Conservation (phyloP, 1,140 invertebrate species). For the Lordiphosa stackelbergi region DNA sequence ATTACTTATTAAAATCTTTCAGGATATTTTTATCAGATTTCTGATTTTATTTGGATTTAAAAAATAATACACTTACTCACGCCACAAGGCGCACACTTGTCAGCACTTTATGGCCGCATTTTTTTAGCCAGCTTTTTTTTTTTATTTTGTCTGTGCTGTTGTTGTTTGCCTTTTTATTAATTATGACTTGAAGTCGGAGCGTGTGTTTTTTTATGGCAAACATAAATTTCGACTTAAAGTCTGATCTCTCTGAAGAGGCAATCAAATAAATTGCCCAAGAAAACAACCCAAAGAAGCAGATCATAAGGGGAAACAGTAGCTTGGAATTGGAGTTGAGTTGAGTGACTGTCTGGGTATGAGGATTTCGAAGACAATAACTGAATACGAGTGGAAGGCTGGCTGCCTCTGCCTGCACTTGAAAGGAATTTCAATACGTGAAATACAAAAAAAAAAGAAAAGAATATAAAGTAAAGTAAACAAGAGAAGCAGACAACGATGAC, state of each 20-base stretch:
- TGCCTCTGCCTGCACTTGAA: slow-evolving; percentile 41
- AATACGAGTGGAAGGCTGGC: slow-evolving; percentile 13
- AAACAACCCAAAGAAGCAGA: slow-evolving; percentile 12
- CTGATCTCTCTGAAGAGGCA: slow-evolving; percentile 54
- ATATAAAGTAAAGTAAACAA: slow-evolving; percentile 28
- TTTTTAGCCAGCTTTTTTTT: slow-evolving; percentile 23
- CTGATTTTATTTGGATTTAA: slow-evolving; percentile 15
- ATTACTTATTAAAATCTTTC: background rate
- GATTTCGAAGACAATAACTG: slow-evolving; percentile 34
- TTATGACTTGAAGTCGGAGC: slow-evolving; percentile 48
- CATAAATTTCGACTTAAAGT: slow-evolving; percentile 70
- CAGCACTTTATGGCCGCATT: slow-evolving; percentile 60
- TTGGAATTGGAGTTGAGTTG: slow-evolving; percentile 8
- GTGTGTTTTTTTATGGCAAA: slow-evolving; percentile 65
- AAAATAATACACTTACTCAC: slow-evolving; percentile 43
- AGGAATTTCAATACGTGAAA: slow-evolving; percentile 63
- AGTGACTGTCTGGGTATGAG: slow-evolving; percentile 15
- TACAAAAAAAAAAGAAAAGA: slow-evolving; percentile 3
- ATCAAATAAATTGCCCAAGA: slow-evolving; percentile 68
- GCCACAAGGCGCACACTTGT: slow-evolving; percentile 48
- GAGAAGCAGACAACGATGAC: slow-evolving; percentile 22
- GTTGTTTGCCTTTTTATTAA: slow-evolving; percentile 53
- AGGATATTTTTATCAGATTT: background rate
- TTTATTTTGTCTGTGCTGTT: slow-evolving; percentile 2
- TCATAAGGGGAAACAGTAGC: slow-evolving; percentile 47